phyloP scores from a whole-genome alignment of 2,888 invertebrate genomes.

The Sinohyriopsis cumingii region DNA sequence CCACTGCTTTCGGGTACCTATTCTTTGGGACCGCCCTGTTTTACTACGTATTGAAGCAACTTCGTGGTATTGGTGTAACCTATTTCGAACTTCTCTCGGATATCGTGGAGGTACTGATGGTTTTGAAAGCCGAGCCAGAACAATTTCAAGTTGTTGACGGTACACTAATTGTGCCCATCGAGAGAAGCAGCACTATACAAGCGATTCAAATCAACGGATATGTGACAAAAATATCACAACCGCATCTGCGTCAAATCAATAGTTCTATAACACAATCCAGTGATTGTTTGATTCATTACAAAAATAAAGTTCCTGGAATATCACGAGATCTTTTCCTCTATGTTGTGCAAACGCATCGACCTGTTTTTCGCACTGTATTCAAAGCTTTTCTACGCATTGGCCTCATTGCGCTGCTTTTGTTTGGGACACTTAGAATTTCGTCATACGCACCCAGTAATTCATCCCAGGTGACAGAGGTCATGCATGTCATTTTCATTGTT shows the following conservation, averaged over 20 bases:
- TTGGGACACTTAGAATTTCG: conserved; percentile 7
- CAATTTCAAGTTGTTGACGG: conserved; percentile 4
- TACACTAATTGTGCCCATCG: conserved; percentile 5
- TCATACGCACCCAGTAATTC: conserved; percentile 4
- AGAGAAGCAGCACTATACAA: no score
- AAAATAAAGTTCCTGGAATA: conserved; percentile 17
- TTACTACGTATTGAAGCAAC: conserved; percentile 18
- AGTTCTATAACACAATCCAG: neutral
- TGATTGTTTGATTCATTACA: conserved; percentile 1
- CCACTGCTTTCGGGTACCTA: conserved; percentile 23
- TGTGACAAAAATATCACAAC: no score
- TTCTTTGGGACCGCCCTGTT: conserved; percentile 17
- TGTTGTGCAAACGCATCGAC: conserved; percentile 11
- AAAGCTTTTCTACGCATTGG: conserved; percentile 10
- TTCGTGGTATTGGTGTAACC: conserved; percentile 9
- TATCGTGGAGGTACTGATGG: conserved; percentile 9
- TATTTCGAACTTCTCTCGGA: conserved; percentile 22
- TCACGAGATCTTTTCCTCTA: conserved; percentile 11
- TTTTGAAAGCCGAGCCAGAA: conserved; percentile 6
- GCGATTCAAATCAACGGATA: no score
- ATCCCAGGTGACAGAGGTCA: conserved; percentile 18
- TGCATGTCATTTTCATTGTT: conserved; percentile 28
- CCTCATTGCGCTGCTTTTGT: conserved; percentile 9
- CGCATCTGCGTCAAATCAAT: no score
- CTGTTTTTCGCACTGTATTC: conserved; percentile 16